Base-by-base conservation (phyloP, 2,888 invertebrate genomes). In the Drosophila macrothrix region DNA sequence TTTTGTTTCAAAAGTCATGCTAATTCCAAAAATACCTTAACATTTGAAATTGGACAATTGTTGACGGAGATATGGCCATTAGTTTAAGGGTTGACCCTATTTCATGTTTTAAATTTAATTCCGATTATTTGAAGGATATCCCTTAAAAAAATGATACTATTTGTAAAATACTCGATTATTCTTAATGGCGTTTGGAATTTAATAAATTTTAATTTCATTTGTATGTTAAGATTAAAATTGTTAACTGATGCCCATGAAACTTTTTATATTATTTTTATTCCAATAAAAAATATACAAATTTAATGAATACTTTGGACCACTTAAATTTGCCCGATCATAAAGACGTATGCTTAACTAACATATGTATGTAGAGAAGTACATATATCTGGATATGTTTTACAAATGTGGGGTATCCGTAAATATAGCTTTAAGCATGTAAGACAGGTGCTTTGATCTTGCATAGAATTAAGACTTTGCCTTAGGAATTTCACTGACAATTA, bases 361-460 rank as follows among this genome's bases (percentile, higher is more conserved):
- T 4, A 39, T 39, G 4, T 9, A 14, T 35, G 35, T 35, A 14
- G 37, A 37, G 16, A 5, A 16, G 6, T 22, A 22, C 12, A 5
- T 19, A 2, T 4, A 35, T 39, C 1, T 43, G 16, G 1, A 22
- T 46, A 4, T 46, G 16, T 22, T 1, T 4, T 4, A 22, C 35
- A 35, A 16, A 14, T n/a, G 25, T n/a, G 55, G 56, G 67, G 69
- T 50, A 67, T 39, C 6, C 16, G 25, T 9, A 9, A 25, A 46
- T 9, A 22, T 16, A 14, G 2, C 56, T 39, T 4, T 0, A 33
- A 55, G 22, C 56, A 39, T 50, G 31, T 1, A 28, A 49, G 39
- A 37, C 46, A 73, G 43, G 31, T 59, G 41, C 83, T 68, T 68
- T 68, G 67, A 68, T 70, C 67, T 70, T 50, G 49, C 28, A n/a